Evolutionary conservation across 2,888 invertebrate species (phyloP), one percentile per base, ranked within the genome.

Genomic region (Conistra vaccinii): DNA sequence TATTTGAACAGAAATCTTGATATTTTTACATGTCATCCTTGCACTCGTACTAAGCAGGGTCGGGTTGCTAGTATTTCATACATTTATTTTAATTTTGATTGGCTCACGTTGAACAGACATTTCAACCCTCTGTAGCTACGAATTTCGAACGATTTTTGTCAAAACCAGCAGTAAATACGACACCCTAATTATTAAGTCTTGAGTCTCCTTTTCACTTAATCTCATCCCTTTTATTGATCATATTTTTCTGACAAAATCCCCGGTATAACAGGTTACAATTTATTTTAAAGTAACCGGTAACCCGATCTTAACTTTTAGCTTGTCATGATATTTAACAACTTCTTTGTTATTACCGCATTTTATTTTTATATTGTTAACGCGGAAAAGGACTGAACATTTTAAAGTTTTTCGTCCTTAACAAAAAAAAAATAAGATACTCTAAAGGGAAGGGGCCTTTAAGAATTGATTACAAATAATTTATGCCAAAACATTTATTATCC

Each of bases 241-340:
- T 51, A 68, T 63, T 76, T 48, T 76, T 69, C 23, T 42, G 14
- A 9, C 48, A 32, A 10, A 32, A 57, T 42, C 29, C 9, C 9
- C 4, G 51, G 62, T 62, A 4, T 42, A 57, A 23, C 39, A 29
- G 17, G 55, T 69, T 63, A 69, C 51, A 63, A 69, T 35, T 35
- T 63, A 62, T 63, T 78, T 69, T 14, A 26, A 63, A 78, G 7
- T 55, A 42, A 62, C 26, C 5, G 48, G 76, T 77, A 63, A 77
- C 55, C 0, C 14, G 48, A 78, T 57, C 62, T 35, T 60, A 35
- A 76, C 32, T 62, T 76, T 70, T 23, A 32, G 14, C 69, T 39
- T 20, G n/a, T 77, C 51, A 77, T 69, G 39, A 63, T 63, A 63
- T 57, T 63, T 48, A 62, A 76, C 20, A 29, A 58, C 10, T 17